Percentiles rank a stretch among this genome's conserved stretches.
Evolutionary conservation across 2,888 invertebrate genomes (phyloP).

Genomic region (Sinelater perroti): DNA sequence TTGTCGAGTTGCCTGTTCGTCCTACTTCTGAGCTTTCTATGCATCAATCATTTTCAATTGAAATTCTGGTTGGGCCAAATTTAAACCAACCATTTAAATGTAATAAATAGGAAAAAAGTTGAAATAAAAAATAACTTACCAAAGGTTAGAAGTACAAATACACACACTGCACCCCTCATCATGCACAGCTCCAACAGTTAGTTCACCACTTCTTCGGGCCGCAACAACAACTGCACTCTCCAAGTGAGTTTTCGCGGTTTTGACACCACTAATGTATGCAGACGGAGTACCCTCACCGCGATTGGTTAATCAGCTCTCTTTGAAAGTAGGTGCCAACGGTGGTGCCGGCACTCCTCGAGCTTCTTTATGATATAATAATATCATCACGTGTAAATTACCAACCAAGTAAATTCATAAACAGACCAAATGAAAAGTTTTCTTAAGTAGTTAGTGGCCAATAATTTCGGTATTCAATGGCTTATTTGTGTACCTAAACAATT

Average conservation of each 20-base stretch:
- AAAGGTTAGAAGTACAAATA: constrained; percentile 43
- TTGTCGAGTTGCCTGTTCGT: too few species aligned
- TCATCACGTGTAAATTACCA: too few species aligned
- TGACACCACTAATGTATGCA: constrained; percentile 44
- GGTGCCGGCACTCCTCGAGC: constrained; percentile 37
- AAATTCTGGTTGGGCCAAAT: too few species aligned
- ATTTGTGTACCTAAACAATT: too few species aligned
- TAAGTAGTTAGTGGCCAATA: too few species aligned
- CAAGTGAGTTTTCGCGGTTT: constrained; percentile 46
- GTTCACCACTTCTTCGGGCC: constrained; percentile 39
- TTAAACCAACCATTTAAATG: too few species aligned
- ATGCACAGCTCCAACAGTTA: constrained; percentile 36
- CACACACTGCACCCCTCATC: constrained; percentile 49
- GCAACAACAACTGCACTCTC: constrained; percentile 45
- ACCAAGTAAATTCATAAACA: too few species aligned
- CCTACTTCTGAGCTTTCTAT: too few species aligned
- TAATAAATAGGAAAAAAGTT: not conserved
- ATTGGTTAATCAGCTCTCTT: constrained; percentile 43
- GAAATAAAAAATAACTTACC: constrained; percentile 36
- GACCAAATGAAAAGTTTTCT: too few species aligned
- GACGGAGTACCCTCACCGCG: constrained; percentile 35
- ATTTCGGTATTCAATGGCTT: too few species aligned
- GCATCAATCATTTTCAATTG: too few species aligned
- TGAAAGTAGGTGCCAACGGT: constrained; percentile 47
- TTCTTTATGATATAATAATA: constrained; percentile 34